These are phyloP conservation scores for Lordiphosa fenestrarum DNA, from an alignment of 2,888 invertebrate species.

Conservation along the genomic window DNA sequence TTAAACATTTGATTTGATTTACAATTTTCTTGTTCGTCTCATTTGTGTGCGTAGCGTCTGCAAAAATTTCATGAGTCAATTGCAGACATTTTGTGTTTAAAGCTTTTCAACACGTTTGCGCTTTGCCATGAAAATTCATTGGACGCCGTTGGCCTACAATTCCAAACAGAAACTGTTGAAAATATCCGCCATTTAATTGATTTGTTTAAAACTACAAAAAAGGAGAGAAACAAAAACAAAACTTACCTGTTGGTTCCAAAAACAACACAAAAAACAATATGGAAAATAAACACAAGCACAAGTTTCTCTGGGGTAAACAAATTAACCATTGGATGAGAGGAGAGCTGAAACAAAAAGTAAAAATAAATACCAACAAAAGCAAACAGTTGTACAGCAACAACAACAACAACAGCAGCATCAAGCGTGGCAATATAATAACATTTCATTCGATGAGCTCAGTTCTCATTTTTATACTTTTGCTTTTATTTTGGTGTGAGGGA, in stretches of 20 bases:
- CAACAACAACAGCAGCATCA: constrained; percentile 19
- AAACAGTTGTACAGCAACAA: constrained; percentile 50
- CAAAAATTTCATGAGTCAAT: constrained; percentile 23
- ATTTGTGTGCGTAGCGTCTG: constrained; percentile 26
- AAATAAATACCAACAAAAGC: constrained; percentile 42
- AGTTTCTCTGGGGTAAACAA: constrained; percentile 52
- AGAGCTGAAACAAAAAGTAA: constrained; percentile 22
- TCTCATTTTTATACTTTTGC: constrained; percentile 19
- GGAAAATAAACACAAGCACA: constrained; percentile 45
- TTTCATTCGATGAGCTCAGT: constrained; percentile 65
- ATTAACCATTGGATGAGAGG: constrained; percentile 34
- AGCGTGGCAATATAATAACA: constrained; percentile 42
- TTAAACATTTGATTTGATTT: constrained; percentile 68
- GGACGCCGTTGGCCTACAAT: neutral
- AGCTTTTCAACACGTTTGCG: constrained; percentile 64
- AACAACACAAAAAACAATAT: constrained; percentile 30
- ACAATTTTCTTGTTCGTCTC: constrained; percentile 25
- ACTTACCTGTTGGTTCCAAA: constrained; percentile 37
- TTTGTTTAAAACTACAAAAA: constrained; percentile 20
- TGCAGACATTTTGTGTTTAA: constrained; percentile 31
- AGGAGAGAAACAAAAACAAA: constrained; percentile 12
- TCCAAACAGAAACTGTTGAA: constrained; percentile 1
- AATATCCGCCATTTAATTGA: constrained; percentile 37
- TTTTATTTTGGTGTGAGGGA: constrained; percentile 3
- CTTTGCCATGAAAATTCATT: too few relatives aligned